Conservation (phyloP, 2,888 invertebrate species). For the Meloe dianella region DNA sequence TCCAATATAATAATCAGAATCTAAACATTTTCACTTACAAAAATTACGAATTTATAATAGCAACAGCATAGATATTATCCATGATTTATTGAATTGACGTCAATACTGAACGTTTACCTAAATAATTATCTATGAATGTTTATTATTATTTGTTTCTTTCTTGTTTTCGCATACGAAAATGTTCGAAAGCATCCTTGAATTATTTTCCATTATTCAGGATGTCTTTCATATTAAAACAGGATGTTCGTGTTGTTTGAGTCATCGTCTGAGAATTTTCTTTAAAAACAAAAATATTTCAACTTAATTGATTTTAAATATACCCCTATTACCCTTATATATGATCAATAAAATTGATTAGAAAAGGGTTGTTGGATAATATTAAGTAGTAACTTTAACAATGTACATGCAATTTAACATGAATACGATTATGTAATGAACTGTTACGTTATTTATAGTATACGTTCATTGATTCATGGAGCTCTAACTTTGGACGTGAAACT, state of each 20-base stretch:
- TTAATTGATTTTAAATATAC: conserved; percentile 7
- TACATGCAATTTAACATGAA: neutral
- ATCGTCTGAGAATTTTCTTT: conserved; percentile 12
- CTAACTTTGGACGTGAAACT: neutral
- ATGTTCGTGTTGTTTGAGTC: conserved; percentile 5
- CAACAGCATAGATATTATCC: neutral
- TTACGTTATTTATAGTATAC: neutral
- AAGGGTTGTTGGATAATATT: neutral
- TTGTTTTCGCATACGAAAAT: neutral
- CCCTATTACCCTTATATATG: neutral
- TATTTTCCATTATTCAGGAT: neutral
- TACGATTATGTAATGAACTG: neutral
- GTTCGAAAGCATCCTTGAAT: conserved; percentile 9
- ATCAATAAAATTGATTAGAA: neutral
- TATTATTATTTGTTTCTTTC: neutral
- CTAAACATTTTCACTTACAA: neutral
- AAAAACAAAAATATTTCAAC: neutral
- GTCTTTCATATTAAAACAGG: neutral
- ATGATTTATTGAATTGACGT: neutral
- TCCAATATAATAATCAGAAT: neutral
- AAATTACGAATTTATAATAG: neutral
- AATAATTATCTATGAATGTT: neutral
- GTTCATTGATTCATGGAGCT: neutral
- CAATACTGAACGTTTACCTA: neutral
- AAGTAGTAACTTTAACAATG: neutral